These are phyloP conservation scores for Copsychus sechellarum DNA, from an alignment of 2,113 vertebrate species.

Conservation along the genomic window DNA sequence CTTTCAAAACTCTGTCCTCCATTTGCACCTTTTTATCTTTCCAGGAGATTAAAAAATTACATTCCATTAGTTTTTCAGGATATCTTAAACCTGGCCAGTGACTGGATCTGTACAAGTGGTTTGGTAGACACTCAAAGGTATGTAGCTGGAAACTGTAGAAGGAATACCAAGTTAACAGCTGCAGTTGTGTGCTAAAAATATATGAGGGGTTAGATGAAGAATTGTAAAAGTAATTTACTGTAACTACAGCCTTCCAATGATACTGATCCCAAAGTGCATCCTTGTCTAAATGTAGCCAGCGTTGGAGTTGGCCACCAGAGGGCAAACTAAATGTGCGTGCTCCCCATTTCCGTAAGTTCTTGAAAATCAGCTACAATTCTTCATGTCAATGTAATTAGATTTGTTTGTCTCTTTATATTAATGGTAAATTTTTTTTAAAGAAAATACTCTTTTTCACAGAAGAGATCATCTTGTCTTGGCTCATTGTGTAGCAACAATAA, in stretches of 20 bases:
- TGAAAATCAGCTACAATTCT: background rate
- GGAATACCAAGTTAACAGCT: background rate
- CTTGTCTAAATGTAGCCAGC: background rate
- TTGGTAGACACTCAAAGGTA: background rate
- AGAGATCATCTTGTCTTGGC: fast-evolving
- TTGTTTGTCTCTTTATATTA: background rate
- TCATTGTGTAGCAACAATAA: background rate
- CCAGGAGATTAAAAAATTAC: background rate
- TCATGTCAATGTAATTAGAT: background rate
- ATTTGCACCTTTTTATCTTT: background rate
- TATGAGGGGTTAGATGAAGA: background rate
- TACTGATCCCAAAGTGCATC: fast-evolving
- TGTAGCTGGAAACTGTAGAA: background rate
- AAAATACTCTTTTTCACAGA: background rate
- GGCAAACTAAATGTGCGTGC: background rate
- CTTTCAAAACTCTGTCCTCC: background rate
- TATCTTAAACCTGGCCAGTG: background rate
- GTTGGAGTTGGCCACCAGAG: background rate
- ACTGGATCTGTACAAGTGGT: background rate
- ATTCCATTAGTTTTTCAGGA: background rate
- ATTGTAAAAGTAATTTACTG: background rate
- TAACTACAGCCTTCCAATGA: background rate
- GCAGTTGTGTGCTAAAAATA: background rate
- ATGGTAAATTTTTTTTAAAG: background rate
- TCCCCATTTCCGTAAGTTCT: background rate